Percentiles rank a stretch among this genome's conserved stretches.
These are phyloP conservation scores for Prunella himalayana DNA, from an alignment of 2,113 vertebrate genomes.

Conservation along the genomic window DNA sequence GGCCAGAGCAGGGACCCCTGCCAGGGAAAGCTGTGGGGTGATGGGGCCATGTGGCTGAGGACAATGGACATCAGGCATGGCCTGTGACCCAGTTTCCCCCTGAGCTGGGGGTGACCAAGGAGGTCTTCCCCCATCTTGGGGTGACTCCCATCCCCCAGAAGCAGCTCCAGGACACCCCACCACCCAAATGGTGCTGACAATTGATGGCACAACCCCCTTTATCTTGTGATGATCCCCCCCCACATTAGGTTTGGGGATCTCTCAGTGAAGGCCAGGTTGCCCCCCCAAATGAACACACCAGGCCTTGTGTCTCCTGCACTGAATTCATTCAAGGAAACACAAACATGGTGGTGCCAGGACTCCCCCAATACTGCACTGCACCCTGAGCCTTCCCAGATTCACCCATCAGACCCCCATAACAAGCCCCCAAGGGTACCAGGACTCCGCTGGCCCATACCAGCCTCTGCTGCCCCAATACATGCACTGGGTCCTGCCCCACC, in stretches of 20 bases:
- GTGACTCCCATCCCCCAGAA: neutral
- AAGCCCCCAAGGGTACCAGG: neutral
- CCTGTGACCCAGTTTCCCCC: neutral
- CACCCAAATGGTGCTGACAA: neutral
- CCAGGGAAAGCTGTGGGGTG: neutral
- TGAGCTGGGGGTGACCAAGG: neutral
- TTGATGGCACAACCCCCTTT: neutral
- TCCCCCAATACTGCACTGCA: neutral
- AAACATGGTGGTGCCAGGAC: neutral
- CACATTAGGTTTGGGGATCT: neutral
- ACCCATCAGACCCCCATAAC: neutral
- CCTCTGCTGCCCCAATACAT: neutral
- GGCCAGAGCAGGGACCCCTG: neutral
- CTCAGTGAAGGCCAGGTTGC: no score
- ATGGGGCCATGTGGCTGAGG: neutral
- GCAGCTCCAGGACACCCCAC: neutral
- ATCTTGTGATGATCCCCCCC: fast-evolving
- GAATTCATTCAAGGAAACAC: neutral
- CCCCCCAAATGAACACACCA: neutral
- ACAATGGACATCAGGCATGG: neutral
- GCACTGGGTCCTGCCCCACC: neutral
- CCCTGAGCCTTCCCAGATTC: neutral
- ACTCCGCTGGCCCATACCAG: neutral
- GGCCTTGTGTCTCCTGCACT: neutral
- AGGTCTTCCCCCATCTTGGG: neutral